phyloP scores from a whole-genome alignment of 2,797 vertebrate genomes.

The Phalloptychus januarius region DNA sequence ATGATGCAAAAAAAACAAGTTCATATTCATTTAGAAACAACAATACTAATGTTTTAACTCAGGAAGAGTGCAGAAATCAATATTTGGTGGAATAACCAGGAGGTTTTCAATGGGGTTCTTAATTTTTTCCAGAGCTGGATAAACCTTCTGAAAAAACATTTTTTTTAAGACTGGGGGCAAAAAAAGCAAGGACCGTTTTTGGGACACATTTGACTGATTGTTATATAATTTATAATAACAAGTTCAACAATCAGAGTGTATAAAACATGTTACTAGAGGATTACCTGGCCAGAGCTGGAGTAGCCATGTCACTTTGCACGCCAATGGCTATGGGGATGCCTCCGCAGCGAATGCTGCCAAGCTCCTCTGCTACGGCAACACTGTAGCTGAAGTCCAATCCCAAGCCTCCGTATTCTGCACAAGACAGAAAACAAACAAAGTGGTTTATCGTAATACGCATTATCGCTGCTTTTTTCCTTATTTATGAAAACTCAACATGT shows the following conservation, averaged over 20 bases:
- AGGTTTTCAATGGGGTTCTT: no score
- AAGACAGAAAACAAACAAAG: conserved; percentile 19
- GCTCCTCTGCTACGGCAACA: conserved; percentile 87
- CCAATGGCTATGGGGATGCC: conserved; percentile 89
- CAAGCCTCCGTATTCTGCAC: conserved; percentile 87
- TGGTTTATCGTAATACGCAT: no score
- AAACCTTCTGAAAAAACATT: neutral
- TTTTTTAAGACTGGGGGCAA: neutral
- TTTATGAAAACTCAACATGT: conserved; percentile 1
- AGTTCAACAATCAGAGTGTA: neutral
- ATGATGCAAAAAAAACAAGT: no score
- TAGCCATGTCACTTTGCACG: conserved; percentile 88
- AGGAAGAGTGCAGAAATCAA: no score
- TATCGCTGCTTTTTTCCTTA: neutral
- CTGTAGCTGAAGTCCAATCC: conserved; percentile 90
- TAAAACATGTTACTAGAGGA: neutral
- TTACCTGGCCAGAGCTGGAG: conserved; percentile 89
- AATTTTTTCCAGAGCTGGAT: neutral
- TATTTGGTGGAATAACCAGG: no score
- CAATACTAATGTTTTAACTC: no score
- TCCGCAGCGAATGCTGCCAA: conserved; percentile 86
- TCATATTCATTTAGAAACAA: no score
- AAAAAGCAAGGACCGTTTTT: neutral
- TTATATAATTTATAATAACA: neutral
- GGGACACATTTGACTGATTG: neutral